Conservation (phyloP, 2,888 invertebrate genomes). For the Arctia plantaginis region DNA sequence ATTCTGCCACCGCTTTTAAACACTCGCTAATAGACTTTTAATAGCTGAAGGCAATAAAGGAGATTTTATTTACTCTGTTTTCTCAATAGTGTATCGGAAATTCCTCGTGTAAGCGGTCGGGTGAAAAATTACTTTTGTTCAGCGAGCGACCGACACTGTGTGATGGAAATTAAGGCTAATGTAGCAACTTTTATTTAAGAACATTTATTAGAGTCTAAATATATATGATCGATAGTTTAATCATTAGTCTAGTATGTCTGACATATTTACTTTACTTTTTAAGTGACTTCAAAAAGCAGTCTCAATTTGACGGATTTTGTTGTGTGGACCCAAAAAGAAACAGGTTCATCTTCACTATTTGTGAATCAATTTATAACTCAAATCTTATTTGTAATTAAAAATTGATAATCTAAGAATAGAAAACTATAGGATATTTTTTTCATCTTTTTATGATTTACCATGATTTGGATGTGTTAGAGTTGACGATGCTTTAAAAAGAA, state of each 20-base stretch:
- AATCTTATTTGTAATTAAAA: too few relatives aligned
- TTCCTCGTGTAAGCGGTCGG: constrained; percentile 36
- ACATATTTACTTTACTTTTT: neutral
- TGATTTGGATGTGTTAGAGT: too few relatives aligned
- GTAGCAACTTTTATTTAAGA: constrained; percentile 33
- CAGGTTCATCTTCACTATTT: too few relatives aligned
- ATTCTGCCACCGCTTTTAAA: constrained; percentile 1
- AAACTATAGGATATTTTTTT: too few relatives aligned
- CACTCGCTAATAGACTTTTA: constrained; percentile 26
- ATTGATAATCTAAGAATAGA: too few relatives aligned
- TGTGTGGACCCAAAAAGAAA: too few relatives aligned
- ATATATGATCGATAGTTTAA: neutral
- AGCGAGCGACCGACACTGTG: constrained; percentile 34
- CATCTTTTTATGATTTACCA: too few relatives aligned
- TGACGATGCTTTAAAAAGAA: too few relatives aligned
- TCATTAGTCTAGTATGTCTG: neutral
- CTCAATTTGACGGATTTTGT: too few relatives aligned
- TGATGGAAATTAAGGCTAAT: constrained; percentile 43
- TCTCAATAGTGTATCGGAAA: constrained; percentile 35
- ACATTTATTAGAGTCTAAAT: neutral
- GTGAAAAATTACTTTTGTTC: constrained; percentile 53
- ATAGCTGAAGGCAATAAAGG: constrained; percentile 30
- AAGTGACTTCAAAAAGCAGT: too few relatives aligned
- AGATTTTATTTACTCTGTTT: constrained; percentile 31
- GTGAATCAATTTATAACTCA: too few relatives aligned